Conservation (phyloP, 2,113 vertebrate species). For the Sapajus apella region DNA sequence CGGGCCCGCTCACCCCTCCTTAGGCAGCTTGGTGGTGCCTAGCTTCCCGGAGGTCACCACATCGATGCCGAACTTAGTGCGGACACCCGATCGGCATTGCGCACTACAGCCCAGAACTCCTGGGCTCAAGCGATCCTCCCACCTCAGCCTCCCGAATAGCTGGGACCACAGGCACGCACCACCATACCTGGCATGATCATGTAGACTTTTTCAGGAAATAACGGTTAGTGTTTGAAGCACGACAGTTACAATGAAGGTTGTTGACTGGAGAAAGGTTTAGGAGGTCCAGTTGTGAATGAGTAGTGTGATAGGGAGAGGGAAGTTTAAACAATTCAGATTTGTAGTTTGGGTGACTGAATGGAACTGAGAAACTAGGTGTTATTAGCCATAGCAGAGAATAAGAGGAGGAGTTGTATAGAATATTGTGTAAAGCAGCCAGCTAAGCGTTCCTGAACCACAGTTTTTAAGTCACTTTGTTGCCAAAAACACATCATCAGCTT, state of each 20-base stretch:
- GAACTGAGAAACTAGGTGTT: slow-evolving; percentile 34
- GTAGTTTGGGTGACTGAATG: not conserved
- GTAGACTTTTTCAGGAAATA: not conserved
- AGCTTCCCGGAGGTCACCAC: too few relatives aligned
- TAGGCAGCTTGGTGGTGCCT: too few relatives aligned
- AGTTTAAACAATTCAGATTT: not conserved
- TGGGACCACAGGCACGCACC: too few relatives aligned
- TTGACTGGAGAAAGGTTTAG: not conserved
- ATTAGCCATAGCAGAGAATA: slow-evolving; percentile 7
- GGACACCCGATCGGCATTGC: too few relatives aligned
- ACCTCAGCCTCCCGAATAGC: too few relatives aligned
- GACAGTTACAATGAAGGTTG: not conserved
- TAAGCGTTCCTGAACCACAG: slow-evolving; percentile 31
- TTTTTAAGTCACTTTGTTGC: slow-evolving; percentile 6
- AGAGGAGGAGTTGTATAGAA: not conserved
- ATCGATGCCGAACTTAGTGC: too few relatives aligned
- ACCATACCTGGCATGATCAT: too few relatives aligned
- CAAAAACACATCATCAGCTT: not conserved
- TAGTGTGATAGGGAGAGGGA: not conserved
- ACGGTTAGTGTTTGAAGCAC: slow-evolving; percentile 43
- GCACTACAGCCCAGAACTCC: too few relatives aligned
- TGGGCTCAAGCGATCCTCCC: too few relatives aligned
- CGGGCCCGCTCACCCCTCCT: too few relatives aligned
- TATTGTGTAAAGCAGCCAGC: not conserved
- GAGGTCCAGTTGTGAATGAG: slow-evolving; percentile 35